A percentile compares a stretch with the other conserved stretches of the same genome.
These are phyloP conservation scores for Sebastes matsubarae DNA, from an alignment of 2,797 vertebrate genomes.

Conservation along the genomic window DNA sequence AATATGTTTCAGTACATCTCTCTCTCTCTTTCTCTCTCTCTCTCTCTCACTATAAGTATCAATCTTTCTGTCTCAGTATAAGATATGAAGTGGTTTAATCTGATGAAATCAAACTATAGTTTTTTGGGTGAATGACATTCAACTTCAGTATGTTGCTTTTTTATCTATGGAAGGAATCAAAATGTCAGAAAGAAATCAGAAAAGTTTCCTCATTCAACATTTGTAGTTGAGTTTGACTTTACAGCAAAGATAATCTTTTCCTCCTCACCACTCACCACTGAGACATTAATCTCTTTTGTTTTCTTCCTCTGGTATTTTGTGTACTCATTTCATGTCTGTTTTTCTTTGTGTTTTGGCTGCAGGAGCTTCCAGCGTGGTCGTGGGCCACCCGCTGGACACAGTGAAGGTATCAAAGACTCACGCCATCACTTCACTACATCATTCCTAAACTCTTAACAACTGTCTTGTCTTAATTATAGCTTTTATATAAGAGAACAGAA, in stretches of 20 bases:
- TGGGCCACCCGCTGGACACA: conserved; percentile 95
- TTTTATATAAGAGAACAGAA: neutral
- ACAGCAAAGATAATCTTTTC: neutral
- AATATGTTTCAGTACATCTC: neutral
- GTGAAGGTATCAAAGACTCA: conserved; percentile 85
- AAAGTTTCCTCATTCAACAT: neutral
- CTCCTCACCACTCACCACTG: no score
- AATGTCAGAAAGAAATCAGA: neutral
- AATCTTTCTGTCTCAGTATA: neutral
- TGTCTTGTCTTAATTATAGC: neutral
- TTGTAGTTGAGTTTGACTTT: neutral
- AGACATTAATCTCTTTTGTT: neutral
- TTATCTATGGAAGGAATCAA: neutral
- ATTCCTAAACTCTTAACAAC: neutral
- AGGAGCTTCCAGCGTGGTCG: conserved; percentile 93
- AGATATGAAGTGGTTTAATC: no score
- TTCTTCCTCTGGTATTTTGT: neutral
- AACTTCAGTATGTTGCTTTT: no score
- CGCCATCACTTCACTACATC: neutral
- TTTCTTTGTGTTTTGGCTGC: conserved; percentile 38
- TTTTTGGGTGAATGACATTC: no score
- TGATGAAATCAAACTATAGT: no score
- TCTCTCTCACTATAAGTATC: neutral
- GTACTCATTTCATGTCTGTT: neutral
- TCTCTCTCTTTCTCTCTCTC: neutral